Evolutionary conservation across 2,888 invertebrate genomes (phyloP).

Genomic region (Drosophila niveifrons): DNA sequence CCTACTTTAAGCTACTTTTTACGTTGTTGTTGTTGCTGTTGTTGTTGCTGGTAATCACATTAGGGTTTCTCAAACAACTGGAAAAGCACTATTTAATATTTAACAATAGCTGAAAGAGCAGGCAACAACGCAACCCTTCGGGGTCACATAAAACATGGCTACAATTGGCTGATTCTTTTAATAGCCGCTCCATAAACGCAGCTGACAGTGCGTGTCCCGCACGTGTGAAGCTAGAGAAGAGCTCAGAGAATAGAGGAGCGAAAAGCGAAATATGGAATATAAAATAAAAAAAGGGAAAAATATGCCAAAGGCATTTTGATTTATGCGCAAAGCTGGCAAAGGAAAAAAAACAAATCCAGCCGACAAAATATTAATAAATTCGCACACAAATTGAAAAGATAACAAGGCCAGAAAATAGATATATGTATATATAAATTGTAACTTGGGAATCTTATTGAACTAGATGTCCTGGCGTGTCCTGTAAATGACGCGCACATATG

Average conservation of each 20-base stretch:
- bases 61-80: neutral
- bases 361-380: conserved; percentile 66
- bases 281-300: conserved; percentile 14
- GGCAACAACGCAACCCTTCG: too few species aligned
- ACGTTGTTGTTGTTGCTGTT: too few species aligned
- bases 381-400: conserved; percentile 59
- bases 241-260: neutral
- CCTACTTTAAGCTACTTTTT: neutral
- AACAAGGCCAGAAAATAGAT: conserved; percentile 30
- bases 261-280: neutral
- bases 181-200: conserved; percentile 36
- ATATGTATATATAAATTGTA: conserved; percentile 10
- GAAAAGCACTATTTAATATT: conserved; percentile 3
- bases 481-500: conserved; percentile 53
- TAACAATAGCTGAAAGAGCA: neutral
- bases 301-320: conserved; percentile 56
- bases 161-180: conserved; percentile 43
- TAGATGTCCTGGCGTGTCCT: conserved; percentile 36
- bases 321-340: conserved; percentile 45
- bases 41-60: neutral
- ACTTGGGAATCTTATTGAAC: conserved; percentile 22
- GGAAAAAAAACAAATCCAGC: conserved; percentile 27
- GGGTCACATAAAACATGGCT: conserved; percentile 21
- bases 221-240: conserved; percentile 41
- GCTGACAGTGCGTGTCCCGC: conserved; percentile 40